Base-by-base conservation (phyloP, 2,888 invertebrate species). In the Tetropium fuscum region DNA sequence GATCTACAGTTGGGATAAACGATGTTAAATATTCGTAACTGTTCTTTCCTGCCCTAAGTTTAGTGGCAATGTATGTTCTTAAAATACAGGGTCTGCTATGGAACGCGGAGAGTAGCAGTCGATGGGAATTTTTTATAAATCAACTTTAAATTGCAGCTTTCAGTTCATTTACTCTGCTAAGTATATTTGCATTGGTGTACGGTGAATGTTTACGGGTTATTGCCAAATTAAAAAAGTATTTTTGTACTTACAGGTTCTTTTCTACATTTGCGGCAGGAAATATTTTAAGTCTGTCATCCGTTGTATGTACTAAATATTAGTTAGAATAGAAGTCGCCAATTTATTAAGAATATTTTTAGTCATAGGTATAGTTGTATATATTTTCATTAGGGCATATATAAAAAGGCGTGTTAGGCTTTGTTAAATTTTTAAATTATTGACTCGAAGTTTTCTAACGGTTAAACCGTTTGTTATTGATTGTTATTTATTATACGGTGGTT, bases 1-100 rank as follows among this genome's bases (percentile, higher is more conserved):
- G 38, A 3, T 48, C 5, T 36, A 36, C 20, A 32, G 20, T 25
- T 19, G n/a, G 5, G 22, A 36, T 48, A 48, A 48, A 19, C 18
- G 13, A 19, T 47, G 18, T 19, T 32, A 47, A 34, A 8, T 19
- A 19, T 11, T 16, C 34, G 6, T 34, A 44, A 44, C 25, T 27
- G 10, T 27, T 27, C 16, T 15, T 7, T 44, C 1, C n/a, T 44
- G 44, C 11, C 13, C 6, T 6, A 34, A 34, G 8, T 34, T 11
- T 34, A 34, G 11, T 13, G 15, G 34, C 15, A 11, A 34, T 34
- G 34, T 34, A 34, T 13, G 13, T 7, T 13, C 8, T 32, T 13
- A 34, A 34, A 2, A 34, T 3, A 6, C 7, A 34, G 34, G 34
- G 11, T 13, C 34, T 34, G 34, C 15, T 34, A 34, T 15, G 34